phyloP scores from a whole-genome alignment of 2,888 invertebrate genomes.

The Caenorhabditis angaria region DNA sequence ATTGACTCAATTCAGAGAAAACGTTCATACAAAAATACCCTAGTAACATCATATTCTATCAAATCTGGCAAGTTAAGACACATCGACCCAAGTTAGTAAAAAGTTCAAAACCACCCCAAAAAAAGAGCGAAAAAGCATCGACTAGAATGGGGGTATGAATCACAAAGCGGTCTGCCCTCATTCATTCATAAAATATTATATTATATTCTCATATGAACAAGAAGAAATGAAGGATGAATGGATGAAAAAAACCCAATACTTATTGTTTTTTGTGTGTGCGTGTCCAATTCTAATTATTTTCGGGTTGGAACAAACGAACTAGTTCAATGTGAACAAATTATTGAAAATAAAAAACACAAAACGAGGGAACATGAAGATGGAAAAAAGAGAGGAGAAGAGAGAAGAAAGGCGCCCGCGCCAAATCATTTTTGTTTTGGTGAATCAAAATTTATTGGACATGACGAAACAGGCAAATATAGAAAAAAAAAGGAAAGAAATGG shows the following conservation, averaged over 20 bases:
- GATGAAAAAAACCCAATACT: too few relatives aligned
- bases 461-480: background rate
- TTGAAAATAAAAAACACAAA: too few relatives aligned
- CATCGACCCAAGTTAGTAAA: too few relatives aligned
- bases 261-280: too few relatives aligned
- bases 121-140: background rate
- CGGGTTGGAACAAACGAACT: too few relatives aligned
- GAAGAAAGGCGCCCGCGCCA: background rate
- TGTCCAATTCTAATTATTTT: too few relatives aligned
- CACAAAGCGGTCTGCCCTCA: background rate
- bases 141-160: background rate
- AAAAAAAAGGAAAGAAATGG: background rate
- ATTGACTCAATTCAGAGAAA: too few relatives aligned
- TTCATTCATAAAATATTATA: background rate
- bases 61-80: too few relatives aligned
- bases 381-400: background rate
- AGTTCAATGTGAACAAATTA: too few relatives aligned
- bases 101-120: background rate
- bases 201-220: background rate
- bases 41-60: too few relatives aligned
- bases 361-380: background rate
- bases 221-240: background rate
- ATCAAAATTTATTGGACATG: background rate
- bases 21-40: too few relatives aligned
- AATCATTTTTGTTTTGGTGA: background rate